Base-by-base conservation (phyloP, 2,888 invertebrate genomes). In the Loripinus fragilis region DNA sequence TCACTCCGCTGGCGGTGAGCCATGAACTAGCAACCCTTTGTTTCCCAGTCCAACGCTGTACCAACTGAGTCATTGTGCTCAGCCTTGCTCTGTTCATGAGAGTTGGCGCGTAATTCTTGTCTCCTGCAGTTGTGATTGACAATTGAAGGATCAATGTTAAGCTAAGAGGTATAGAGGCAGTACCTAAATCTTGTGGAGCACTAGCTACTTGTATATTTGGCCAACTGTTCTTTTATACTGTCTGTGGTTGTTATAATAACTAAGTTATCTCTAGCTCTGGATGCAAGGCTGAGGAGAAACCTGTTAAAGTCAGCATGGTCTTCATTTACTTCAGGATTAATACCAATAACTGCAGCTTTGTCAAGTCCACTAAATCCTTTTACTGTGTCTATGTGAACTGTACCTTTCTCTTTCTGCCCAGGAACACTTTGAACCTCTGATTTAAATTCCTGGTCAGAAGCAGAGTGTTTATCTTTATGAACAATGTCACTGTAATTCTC, bases 221-320 rank as follows among this genome's bases (percentile, higher is more conserved):
- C 81, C 45, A 89, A 74, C 71, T 87, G 86, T n/a, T 83, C 71
- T 65, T 86, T 69, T 23, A 87, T 74, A 30, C 83, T 81, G 38
- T 88, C 87, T 25, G 87, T 86, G 1, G 87, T 85, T 17, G 89
- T 89, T 20, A 90, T 86, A 45, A 90, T 90, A 17, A 90, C 85
- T 33, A 90, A 81, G 30, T 86, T 87, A 52, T 90, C 88, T 78
- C 83, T 87, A 17, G 90, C 90, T 45, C 90, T 77, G 10, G 89
- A 88, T n/a, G 88, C 88, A 52, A 90, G 75, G 76, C 88, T 90
- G 17, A 89, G 83, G 20, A 90, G 72, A 66, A 88, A 88, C 69
- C 88, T 90, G 68, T 87, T 82, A 25, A 90, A 78, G 74, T 89
- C 88, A 66, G 89, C 90, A 81, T 90, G 89, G 0, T 88, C 81